Percentiles rank a stretch among this genome's conserved stretches.
These are phyloP conservation scores for Agrilus cyanescens DNA, from an alignment of 2,888 invertebrate species.

Conservation along the genomic window DNA sequence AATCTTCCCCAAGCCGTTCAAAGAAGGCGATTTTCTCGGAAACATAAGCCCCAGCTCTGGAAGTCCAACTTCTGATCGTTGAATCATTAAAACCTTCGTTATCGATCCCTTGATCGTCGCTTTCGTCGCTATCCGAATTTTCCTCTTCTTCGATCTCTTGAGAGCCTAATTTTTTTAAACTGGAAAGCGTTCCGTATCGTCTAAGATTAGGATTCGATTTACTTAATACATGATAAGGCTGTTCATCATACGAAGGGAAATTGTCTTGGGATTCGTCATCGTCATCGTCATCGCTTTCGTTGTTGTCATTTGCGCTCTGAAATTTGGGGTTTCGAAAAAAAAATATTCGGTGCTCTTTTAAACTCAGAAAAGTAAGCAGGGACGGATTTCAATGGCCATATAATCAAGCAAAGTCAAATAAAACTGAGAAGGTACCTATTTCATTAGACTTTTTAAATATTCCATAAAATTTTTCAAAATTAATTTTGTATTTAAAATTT, in stretches of 20 bases:
- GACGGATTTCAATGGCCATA: too few relatives aligned
- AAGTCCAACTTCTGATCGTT: slow-evolving; percentile 55
- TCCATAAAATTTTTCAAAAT: too few relatives aligned
- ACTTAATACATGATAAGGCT: slow-evolving; percentile 60
- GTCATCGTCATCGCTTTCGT: slow-evolving; percentile 38
- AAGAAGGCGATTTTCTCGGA: slow-evolving; percentile 69
- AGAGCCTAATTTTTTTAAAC: slow-evolving; percentile 55
- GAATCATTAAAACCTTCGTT: slow-evolving; percentile 32
- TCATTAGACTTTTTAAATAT: too few relatives aligned
- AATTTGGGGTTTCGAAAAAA: neutral
- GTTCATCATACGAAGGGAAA: slow-evolving; percentile 60
- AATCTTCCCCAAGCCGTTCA: slow-evolving; percentile 48
- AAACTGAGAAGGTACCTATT: too few relatives aligned
- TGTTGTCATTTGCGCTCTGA: slow-evolving; percentile 5
- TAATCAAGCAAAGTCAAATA: too few relatives aligned
- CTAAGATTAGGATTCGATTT: slow-evolving; percentile 40
- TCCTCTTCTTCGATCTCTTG: slow-evolving; percentile 38
- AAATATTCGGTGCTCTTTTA: too few relatives aligned
- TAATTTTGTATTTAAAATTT: too few relatives aligned
- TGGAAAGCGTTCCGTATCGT: slow-evolving; percentile 60
- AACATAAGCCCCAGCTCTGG: slow-evolving; percentile 67
- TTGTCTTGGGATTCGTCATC: slow-evolving; percentile 58
- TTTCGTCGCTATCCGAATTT: slow-evolving; percentile 21
- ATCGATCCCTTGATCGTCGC: slow-evolving; percentile 26
- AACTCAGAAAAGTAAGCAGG: too few relatives aligned